phyloP scores from a whole-genome alignment of 2,888 invertebrate species.

The Caenorhabditis drosophilae region DNA sequence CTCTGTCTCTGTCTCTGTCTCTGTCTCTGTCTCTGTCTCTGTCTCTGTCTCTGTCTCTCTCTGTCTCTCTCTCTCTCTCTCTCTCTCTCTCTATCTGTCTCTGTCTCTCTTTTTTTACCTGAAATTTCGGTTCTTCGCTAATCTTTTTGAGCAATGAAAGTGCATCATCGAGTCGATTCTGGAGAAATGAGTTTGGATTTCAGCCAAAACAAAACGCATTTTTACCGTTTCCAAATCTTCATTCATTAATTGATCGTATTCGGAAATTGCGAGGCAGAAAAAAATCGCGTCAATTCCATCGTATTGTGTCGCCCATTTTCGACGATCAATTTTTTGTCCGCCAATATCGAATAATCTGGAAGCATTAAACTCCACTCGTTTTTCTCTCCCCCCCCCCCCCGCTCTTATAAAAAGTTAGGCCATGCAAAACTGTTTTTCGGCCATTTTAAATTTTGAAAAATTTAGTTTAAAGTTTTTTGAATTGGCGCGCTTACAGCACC shows the following conservation, averaged over 20 bases:
- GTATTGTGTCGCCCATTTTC: constrained; percentile 59
- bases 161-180: constrained; percentile 56
- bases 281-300: constrained; percentile 64
- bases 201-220: not conserved
- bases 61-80: too few species aligned
- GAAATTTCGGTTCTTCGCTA: constrained; percentile 48
- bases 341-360: constrained; percentile 55
- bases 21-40: too few species aligned
- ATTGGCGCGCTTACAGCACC: too few species aligned
- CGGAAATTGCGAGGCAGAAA: constrained; percentile 60
- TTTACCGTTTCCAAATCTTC: constrained; percentile 47
- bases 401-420: too few species aligned
- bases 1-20: too few species aligned
- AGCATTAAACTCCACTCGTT: not conserved
- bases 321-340: constrained; percentile 51
- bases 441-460: too few species aligned
- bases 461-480: too few species aligned
- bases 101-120: not conserved
- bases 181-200: constrained; percentile 2
- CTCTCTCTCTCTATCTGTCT: too few species aligned
- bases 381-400: too few species aligned
- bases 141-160: constrained; percentile 46
- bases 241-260: constrained; percentile 58
- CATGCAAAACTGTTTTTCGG: too few species aligned
- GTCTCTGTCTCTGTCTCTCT: too few species aligned